Base-by-base conservation (phyloP, 2,113 vertebrate species). In the Muntiacus muntjak region DNA sequence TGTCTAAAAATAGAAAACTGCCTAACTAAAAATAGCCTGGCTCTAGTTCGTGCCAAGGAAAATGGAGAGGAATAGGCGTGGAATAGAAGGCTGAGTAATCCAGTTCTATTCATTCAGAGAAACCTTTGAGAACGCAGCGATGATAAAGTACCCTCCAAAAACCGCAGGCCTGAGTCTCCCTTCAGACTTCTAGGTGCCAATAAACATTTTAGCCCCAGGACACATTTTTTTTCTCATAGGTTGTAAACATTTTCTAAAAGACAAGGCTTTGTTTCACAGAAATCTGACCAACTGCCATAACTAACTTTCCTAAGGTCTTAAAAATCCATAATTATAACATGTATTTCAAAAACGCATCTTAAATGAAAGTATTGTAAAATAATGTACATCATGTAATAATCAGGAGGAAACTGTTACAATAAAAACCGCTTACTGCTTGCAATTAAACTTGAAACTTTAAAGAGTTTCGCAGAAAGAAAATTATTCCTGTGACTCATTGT, bases 1-100 rank as follows among this genome's bases (percentile, higher is more conserved):
- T 99, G 98, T 98, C 99, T 99, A 99, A 99, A 99, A 99, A 99
- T 99, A 99, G 99, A 99, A 99, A 98, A 98, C 98, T 98, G 99
- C 98, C 98, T 99, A 89, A 98, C 99, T 99, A 99, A 99, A 99
- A 99, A 99, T 99, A 99, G 99, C 98, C 98, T 99, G 98, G 99
- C 99, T 98, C 98, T 98, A 98, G 98, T 99, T 98, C 99, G 98
- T 99, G 99, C 99, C 99, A 99, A 99, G 99, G 99, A 99, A 99
- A 99, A 99, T 99, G 99, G 99, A 99, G 99, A 99, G 99, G 99
- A 99, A 99, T 99, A 99, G 99, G 99, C 99, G 98, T 99, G 99
- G 99, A 99, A 98, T 99, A 98, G 98, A 97, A 99, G 99, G 98
- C 98, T 99, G 98, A 99, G 99, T 99, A 99, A 99, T 99, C 98